Evolutionary conservation across 2,797 vertebrate species (phyloP), one percentile per base, ranked within the genome.

Genomic region (Coracias cyanogaster): DNA sequence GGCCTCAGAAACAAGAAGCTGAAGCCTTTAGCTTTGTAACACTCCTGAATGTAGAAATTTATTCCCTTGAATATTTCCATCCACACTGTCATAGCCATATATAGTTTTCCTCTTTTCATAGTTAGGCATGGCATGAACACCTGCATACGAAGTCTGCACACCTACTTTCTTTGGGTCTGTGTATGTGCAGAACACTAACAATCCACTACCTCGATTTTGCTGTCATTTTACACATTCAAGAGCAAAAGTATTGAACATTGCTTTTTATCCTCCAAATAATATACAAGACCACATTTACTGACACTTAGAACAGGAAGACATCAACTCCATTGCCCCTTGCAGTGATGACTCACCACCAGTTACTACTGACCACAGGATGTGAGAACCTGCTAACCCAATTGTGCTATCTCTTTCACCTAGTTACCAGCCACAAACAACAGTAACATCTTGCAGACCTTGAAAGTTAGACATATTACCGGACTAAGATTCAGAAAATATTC

Each of bases 381-480:
- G 73, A 89, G 67, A 95, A 89, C 24, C 25, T 60, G 51, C 67
- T 90, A 46, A 84, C 90, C 85, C 83, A 66, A 94, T 64, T 4
- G 2, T 37, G 80, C 25, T 69, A 5, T 66, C 95, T 76, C 77
- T 90, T 92, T 82, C 45, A 74, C 49, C 54, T 31, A 87, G 41
- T 84, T 89, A 78, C 31, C 77, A 66, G 72, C 64, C 72, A 95
- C 46, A 51, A 91, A 60, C 67, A 91, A 83, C 20, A 74, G 64
- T 39, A 62, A 58, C 4, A 12, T 87, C 54, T 76, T 80, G 77
- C 91, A 93, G 91, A 96, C 55, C 62, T 90, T 62, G 77, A 81
- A 85, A 67, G 15, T 78, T 41, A 73, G 62, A 78, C 7, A 60
- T 54, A 54, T 54, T 71, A 26, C 52, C 85, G 37, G 69, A 60